A percentile compares a stretch with the other conserved stretches of the same genome.
These are phyloP conservation scores for Myxocyprinus asiaticus DNA, from an alignment of 2,113 vertebrate species.

Conservation along the genomic window DNA sequence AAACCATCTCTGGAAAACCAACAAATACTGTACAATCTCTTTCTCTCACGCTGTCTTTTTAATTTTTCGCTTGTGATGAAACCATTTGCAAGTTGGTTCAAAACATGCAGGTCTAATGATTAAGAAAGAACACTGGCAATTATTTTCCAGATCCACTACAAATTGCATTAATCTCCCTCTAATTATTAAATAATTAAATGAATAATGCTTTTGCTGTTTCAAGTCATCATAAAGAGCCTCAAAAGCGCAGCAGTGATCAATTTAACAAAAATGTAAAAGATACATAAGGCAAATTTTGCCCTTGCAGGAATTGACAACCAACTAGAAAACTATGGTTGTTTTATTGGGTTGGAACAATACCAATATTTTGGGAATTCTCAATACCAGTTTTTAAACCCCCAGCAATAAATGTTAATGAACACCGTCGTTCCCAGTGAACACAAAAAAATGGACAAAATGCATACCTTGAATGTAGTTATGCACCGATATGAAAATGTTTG, in stretches of 20 bases:
- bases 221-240: background rate
- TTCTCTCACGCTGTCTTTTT: background rate
- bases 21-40: background rate
- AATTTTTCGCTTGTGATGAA: background rate
- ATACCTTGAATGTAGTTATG: too few relatives aligned
- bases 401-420: too few relatives aligned
- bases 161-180: background rate
- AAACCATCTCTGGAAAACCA: background rate
- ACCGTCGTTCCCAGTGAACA: too few relatives aligned
- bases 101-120: background rate
- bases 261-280: too few relatives aligned
- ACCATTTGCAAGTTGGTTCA: background rate
- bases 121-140: background rate
- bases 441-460: too few relatives aligned
- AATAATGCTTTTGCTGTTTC: background rate
- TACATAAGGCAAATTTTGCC: too few relatives aligned
- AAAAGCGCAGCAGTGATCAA: background rate
- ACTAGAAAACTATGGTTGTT: too few relatives aligned
- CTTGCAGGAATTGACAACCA: too few relatives aligned
- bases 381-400: too few relatives aligned
- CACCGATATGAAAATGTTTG: too few relatives aligned
- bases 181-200: slow-evolving; percentile 19
- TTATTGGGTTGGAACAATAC: too few relatives aligned
- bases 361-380: too few relatives aligned
- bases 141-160: background rate